These are phyloP conservation scores for Prunella strophiata DNA, from an alignment of 2,797 vertebrate species.

Conservation along the genomic window DNA sequence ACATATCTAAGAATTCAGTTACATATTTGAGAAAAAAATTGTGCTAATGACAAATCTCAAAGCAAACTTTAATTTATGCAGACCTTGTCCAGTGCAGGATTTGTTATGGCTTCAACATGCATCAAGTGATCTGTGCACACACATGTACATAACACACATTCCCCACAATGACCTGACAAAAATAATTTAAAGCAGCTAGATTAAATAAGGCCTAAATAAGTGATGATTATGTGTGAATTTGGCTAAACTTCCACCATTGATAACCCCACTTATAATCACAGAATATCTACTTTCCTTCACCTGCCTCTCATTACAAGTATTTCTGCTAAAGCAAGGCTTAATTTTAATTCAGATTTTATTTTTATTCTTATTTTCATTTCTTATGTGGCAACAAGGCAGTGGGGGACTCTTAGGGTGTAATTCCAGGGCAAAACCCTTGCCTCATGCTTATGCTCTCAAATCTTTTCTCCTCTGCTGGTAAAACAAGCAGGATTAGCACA, in stretches of 20 bases:
- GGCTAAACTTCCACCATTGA: not conserved
- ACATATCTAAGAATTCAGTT: not conserved
- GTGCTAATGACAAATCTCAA: not conserved
- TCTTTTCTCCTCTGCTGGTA: conserved; percentile 67
- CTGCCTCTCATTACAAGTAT: not conserved
- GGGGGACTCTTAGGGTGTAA: not conserved
- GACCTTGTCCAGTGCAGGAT: not conserved
- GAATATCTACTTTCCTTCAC: not conserved
- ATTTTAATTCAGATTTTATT: not conserved
- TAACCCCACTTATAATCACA: not conserved
- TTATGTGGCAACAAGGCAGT: not conserved
- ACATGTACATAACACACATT: not conserved
- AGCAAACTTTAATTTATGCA: not conserved
- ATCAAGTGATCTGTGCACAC: no score
- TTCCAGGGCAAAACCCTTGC: conserved; percentile 52
- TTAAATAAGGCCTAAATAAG: not conserved
- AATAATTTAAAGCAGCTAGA: not conserved
- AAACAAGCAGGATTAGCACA: conserved; percentile 78
- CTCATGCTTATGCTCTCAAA: conserved; percentile 51
- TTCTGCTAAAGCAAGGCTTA: not conserved
- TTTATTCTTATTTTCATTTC: not conserved
- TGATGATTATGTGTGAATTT: not conserved
- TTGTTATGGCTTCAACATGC: not conserved
- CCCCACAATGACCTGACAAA: not conserved
- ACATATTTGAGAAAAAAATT: not conserved